Conservation (phyloP, 1,140 invertebrate species). For the Mycetomoellerius zeteki region DNA sequence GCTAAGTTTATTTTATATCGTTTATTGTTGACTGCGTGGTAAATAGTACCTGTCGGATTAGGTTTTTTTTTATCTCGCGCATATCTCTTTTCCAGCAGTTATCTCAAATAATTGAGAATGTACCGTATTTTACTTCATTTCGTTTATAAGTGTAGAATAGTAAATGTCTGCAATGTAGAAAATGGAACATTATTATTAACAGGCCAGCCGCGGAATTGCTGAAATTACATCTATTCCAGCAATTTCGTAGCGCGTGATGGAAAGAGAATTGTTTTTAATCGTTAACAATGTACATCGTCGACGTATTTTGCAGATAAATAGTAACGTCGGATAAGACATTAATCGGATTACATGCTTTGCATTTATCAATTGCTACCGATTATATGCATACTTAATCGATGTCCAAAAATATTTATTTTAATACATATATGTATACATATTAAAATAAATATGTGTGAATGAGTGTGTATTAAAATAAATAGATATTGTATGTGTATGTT, state of each 20-base stretch:
- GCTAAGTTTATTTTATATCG: not conserved
- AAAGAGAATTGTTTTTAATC: slow-evolving; percentile 9
- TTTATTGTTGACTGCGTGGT: not conserved
- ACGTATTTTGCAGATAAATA: slow-evolving; percentile 53
- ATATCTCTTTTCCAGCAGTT: not conserved
- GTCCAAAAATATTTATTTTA: slow-evolving; percentile 16
- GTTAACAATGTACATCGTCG: not conserved
- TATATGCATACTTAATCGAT: not conserved
- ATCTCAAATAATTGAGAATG: not conserved
- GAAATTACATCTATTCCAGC: not conserved
- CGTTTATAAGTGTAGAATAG: not conserved
- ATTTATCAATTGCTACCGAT: not conserved
- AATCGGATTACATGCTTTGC: slow-evolving; percentile 47
- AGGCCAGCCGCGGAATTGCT: not conserved
- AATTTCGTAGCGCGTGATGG: not conserved
- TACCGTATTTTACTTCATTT: slow-evolving; percentile 8
- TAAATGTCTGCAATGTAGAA: not conserved
- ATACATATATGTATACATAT: not conserved
- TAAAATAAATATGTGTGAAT: not conserved
- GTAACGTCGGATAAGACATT: slow-evolving; percentile 39
- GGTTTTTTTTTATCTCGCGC: not conserved
- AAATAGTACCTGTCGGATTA: not conserved
- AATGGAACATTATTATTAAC: slow-evolving; percentile 19
- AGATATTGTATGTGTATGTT: not conserved
- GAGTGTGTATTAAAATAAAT: not conserved